Evolutionary conservation across 2,888 invertebrate species (phyloP).

Genomic region (Chrysolina oricalcia): DNA sequence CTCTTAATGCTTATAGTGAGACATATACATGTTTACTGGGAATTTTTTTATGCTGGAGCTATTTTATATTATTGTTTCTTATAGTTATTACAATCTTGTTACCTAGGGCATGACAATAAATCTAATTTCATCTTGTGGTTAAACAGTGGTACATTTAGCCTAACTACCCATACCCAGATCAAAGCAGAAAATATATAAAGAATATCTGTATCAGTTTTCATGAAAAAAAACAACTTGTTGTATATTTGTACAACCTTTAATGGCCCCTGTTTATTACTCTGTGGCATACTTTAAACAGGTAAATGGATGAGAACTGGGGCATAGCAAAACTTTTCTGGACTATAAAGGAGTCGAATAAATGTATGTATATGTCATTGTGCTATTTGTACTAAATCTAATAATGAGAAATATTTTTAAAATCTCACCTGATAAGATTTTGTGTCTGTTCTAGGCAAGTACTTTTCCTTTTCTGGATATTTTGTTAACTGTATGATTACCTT

Average conservation of each 20-base stretch:
- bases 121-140: background rate
- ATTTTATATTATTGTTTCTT: conserved; percentile 19
- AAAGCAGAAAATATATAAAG: no score
- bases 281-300: background rate
- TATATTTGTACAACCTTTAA: no score
- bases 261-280: background rate
- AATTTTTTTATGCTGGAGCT: conserved; percentile 10
- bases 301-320: background rate
- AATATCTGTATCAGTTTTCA: no score
- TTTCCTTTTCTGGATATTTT: background rate
- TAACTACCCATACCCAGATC: no score
- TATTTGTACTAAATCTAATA: background rate
- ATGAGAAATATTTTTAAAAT: background rate
- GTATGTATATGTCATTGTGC: background rate
- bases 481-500: conserved; percentile 1
- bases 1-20: background rate
- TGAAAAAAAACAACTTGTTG: no score
- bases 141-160: no score
- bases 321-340: no score
- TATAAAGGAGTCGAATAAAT: no score
- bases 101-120: conserved; percentile 18
- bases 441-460: conserved; percentile 3
- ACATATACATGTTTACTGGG: conserved; percentile 1
- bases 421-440: background rate
- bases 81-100: conserved; percentile 6